A percentile compares a stretch with the other conserved stretches of the same genome.
These are phyloP conservation scores for Caenorhabditis panamensis DNA, from an alignment of 2,888 invertebrate species.

Conservation along the genomic window DNA sequence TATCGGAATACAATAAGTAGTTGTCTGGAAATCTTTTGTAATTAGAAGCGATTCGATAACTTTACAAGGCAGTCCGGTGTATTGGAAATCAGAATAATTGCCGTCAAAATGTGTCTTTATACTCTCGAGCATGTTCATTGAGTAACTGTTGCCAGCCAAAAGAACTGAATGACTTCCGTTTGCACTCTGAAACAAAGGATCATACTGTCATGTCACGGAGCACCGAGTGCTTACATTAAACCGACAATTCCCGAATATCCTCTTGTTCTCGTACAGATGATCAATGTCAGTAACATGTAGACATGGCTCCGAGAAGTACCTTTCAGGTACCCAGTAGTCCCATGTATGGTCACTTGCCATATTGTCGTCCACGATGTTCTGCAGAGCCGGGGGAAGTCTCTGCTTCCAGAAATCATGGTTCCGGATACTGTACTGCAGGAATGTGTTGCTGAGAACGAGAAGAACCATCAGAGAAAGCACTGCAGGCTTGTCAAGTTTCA, in stretches of 20 bases:
- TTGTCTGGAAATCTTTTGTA: neutral
- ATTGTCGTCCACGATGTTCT: neutral
- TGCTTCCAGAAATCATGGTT: neutral
- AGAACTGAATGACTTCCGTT: constrained; percentile 32
- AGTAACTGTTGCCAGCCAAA: constrained; percentile 43
- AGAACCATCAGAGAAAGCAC: neutral
- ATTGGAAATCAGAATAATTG: constrained; percentile 10
- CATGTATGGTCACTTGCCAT: too few species aligned
- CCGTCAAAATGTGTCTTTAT: neutral
- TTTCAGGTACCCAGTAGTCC: too few species aligned
- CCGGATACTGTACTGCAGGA: neutral
- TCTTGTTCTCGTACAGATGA: too few species aligned
- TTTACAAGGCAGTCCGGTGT: neutral
- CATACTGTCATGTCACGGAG: neutral
- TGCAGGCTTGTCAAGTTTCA: neutral
- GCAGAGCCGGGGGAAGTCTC: neutral
- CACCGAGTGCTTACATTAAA: neutral
- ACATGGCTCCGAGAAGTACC: too few species aligned
- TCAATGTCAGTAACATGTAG: too few species aligned
- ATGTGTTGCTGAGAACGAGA: neutral
- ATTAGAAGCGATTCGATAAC: neutral
- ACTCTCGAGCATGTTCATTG: neutral
- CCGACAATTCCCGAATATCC: too few species aligned
- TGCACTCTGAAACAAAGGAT: constrained; percentile 12
- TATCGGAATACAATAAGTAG: too few species aligned